Percentiles rank a stretch among this genome's conserved stretches.
Conservation (phyloP, 1,140 invertebrate genomes). For the Tetragnatha versicolor region DNA sequence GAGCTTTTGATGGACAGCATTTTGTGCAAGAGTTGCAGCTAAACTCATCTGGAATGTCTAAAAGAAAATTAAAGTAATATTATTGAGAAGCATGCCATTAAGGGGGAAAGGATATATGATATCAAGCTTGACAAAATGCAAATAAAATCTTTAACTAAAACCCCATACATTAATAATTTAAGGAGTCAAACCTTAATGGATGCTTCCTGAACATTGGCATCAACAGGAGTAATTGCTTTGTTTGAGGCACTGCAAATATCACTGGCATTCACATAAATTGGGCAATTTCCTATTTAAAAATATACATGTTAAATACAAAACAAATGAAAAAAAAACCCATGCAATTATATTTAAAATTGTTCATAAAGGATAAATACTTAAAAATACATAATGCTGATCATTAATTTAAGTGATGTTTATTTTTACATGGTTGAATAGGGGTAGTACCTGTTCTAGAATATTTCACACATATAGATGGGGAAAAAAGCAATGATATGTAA, state of each 20-base stretch:
- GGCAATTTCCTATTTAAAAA: conserved; percentile 27
- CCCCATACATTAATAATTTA: too few relatives aligned
- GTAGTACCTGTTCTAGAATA: too few relatives aligned
- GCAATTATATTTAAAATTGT: too few relatives aligned
- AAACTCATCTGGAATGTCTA: conserved; percentile 44
- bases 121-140: too few relatives aligned
- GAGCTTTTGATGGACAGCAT: conserved; percentile 45
- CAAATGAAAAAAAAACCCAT: background rate
- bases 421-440: too few relatives aligned
- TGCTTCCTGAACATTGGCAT: background rate
- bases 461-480: too few relatives aligned
- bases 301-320: background rate
- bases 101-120: background rate
- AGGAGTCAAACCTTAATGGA: conserved; percentile 1
- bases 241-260: conserved; percentile 51
- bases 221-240: conserved; percentile 22
- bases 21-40: conserved; percentile 47
- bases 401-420: too few relatives aligned
- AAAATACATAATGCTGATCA: too few relatives aligned
- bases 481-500: background rate
- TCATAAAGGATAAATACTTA: too few relatives aligned
- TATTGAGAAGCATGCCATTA: background rate
- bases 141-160: too few relatives aligned
- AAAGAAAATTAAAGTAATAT: background rate
- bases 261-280: conserved; percentile 43